phyloP scores from a whole-genome alignment of 1,140 invertebrate species.

The Pogonognathellus flavescens region DNA sequence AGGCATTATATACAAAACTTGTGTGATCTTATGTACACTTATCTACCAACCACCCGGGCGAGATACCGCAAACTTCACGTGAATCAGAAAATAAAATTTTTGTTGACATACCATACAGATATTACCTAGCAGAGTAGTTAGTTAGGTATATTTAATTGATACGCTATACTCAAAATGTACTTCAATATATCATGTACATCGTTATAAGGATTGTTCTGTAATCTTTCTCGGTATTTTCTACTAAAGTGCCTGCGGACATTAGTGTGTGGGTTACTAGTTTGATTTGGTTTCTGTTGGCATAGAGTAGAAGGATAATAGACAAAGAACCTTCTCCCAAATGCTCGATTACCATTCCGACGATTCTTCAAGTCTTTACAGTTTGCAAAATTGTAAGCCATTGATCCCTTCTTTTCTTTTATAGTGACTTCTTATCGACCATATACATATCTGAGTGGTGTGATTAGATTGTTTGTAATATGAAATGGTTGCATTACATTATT shows the following conservation, averaged over 20 bases:
- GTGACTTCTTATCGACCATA: not conserved
- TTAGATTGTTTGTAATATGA: not conserved
- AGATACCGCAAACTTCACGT: not conserved
- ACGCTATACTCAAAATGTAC: too few species aligned
- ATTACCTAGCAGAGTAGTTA: not conserved
- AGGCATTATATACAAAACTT: not conserved
- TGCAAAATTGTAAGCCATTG: slow-evolving; percentile 13
- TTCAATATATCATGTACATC: not conserved
- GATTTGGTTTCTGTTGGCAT: not conserved
- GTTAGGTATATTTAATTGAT: not conserved
- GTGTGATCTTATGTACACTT: not conserved
- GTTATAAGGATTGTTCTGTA: not conserved
- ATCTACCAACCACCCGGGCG: not conserved
- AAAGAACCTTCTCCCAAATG: not conserved
- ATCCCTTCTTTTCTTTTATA: not conserved
- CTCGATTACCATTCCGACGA: slow-evolving; percentile 1
- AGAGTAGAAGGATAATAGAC: not conserved
- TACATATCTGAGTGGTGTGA: not conserved
- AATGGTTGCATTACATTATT: not conserved
- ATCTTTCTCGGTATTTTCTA: not conserved
- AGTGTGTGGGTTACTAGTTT: not conserved
- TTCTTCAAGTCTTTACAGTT: slow-evolving; percentile 4
- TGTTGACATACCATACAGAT: not conserved
- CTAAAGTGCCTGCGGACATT: not conserved
- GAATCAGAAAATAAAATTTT: not conserved